These are phyloP conservation scores for Actenoides lindsayi DNA, from an alignment of 2,113 vertebrate genomes.

Conservation along the genomic window DNA sequence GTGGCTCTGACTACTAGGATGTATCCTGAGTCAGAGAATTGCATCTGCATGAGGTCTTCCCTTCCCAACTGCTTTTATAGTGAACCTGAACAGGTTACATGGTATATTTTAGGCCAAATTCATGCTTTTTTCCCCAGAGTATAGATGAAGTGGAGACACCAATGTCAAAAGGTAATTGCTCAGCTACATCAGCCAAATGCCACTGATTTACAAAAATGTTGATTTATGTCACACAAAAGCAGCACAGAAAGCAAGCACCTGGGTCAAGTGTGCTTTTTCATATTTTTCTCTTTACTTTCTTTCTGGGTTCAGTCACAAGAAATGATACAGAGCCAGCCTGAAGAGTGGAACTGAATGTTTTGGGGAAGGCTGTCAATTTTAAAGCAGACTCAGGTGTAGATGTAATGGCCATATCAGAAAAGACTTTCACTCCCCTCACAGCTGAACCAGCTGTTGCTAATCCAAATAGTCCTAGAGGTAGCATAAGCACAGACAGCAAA, in stretches of 20 bases:
- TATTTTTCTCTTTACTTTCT: not conserved
- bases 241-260: constrained; percentile 42
- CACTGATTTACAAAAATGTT: not conserved
- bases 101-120: not conserved
- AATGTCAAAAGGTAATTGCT: constrained; percentile 39
- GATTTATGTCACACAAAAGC: constrained; percentile 55
- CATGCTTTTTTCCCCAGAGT: not conserved
- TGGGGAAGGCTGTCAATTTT: constrained; percentile 44
- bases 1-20: not conserved
- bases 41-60: not conserved
- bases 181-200: constrained; percentile 42
- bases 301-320: not conserved
- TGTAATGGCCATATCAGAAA: not conserved
- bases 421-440: not conserved
- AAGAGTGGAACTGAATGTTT: constrained; percentile 33
- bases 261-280: constrained; percentile 8
- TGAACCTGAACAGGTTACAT: not conserved
- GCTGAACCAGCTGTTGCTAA: not conserved
- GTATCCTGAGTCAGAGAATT: not conserved
- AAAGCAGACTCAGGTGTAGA: constrained; percentile 37
- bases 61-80: not conserved
- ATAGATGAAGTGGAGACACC: not conserved
- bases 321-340: constrained; percentile 2
- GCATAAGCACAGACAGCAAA: not conserved
- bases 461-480: not conserved